phyloP scores from a whole-genome alignment of 2,113 vertebrate genomes.

The Rhipidura dahli region DNA sequence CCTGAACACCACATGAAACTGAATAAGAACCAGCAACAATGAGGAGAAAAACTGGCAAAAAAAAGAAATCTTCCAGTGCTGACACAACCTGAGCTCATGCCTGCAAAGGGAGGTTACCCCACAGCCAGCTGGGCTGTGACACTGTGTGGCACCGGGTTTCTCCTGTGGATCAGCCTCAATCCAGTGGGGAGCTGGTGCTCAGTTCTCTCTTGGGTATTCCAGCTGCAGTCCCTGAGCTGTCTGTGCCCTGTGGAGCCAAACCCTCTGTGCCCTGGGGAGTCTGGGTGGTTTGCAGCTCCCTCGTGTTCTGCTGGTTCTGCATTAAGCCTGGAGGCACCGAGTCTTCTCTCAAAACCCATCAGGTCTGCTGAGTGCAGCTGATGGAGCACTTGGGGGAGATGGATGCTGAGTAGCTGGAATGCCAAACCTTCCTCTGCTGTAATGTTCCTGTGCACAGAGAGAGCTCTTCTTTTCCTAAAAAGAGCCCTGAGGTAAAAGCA shows the following conservation, averaged over 20 bases:
- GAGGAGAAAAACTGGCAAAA: neutral
- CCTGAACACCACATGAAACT: neutral
- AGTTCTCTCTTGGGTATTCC: neutral
- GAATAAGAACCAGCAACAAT: neutral
- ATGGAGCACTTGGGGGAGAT: neutral
- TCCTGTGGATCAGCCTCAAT: rapidly evolving
- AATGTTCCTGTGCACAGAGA: neutral
- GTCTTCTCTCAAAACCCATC: neutral
- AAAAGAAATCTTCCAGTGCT: neutral
- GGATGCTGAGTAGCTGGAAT: conserved; percentile 22
- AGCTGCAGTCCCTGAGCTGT: neutral
- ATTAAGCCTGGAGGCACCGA: neutral
- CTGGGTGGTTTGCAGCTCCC: neutral
- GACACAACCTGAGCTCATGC: neutral
- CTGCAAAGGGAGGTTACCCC: neutral
- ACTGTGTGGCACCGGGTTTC: neutral
- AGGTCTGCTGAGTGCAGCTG: neutral
- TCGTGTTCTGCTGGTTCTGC: neutral
- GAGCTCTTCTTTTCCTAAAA: neutral
- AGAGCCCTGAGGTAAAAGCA: neutral
- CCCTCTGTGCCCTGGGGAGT: neutral
- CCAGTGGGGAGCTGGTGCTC: neutral
- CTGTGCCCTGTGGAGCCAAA: neutral
- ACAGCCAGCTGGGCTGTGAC: neutral
- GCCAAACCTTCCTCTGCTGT: neutral